Base-by-base conservation (phyloP, 2,797 vertebrate genomes). In the Crocodylus rhombifer region DNA sequence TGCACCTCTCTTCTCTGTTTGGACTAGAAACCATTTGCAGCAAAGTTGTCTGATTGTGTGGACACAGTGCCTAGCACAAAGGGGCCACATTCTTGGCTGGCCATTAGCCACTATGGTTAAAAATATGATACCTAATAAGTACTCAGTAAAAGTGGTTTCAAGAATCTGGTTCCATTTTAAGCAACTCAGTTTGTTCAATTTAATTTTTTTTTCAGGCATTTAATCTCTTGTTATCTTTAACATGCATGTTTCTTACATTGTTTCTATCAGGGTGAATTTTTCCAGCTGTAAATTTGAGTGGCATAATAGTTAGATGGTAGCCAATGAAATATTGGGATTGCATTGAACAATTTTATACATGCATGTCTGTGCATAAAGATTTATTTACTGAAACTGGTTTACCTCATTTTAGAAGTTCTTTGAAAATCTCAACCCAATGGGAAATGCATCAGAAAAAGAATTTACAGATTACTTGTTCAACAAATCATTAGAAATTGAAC, bases 351-450 rank as follows among this genome's bases (percentile, higher is more conserved):
- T 11, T 51, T 15, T 25, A 71, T 55, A 1, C 21, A 2, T 56
- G 2, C 76, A 0, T n/a, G 1, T 25, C 79, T 67, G 0, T 62
- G 80, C 83, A 67, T 30, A 2, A 20, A 33, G 28, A 73, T 80
- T 62, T 85, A 20, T 33, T 14, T 82, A 3, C 2, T n/a, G 17
- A 16, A 89, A 33, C 14, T 90, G 79, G 16, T 89, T 89, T 86
- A 17, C 61, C 93, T 96, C 86, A 14, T 98, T 94, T 58, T 96
- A 99, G 99, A 98, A 98, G 95, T 99, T 99, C 97, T 99, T 99
- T 94, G 99, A 99, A 98, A 99, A 99, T 97, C 98, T 99, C 96
- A 99, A 99, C 96, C 99, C 99, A 0, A 99, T 99, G 99, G 99
- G 98, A 80, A 98, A 94, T 97, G 97, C 97, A 95, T 98, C 97